Evolutionary conservation across 2,113 vertebrate genomes (phyloP).

Genomic region (Pachypanchax playfairii): DNA sequence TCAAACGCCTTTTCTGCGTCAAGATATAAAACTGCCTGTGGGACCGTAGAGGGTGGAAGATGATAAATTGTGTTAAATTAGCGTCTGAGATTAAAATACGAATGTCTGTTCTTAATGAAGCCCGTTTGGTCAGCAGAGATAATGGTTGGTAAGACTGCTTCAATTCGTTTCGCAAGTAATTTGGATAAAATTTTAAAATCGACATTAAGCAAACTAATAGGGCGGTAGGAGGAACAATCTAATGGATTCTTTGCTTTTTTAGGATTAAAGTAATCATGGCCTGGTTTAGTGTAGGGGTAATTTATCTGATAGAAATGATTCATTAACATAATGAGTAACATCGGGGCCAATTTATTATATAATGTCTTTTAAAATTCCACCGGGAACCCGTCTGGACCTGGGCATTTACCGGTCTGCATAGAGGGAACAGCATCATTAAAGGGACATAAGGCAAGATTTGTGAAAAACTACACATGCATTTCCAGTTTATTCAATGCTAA

Average conservation of each 20-base stretch:
- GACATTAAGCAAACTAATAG: neutral
- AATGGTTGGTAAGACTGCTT: neutral
- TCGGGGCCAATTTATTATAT: neutral
- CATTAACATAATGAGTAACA: neutral
- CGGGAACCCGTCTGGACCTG: neutral
- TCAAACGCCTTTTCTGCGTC: neutral
- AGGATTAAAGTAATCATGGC: neutral
- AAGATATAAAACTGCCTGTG: neutral
- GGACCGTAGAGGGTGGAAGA: neutral
- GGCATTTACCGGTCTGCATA: neutral
- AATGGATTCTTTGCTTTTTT: neutral
- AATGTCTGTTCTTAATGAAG: neutral
- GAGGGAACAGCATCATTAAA: neutral
- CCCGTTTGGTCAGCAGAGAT: neutral
- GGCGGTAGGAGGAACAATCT: neutral
- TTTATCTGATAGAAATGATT: neutral
- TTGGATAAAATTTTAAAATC: neutral
- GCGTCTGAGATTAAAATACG: neutral
- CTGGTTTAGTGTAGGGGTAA: neutral
- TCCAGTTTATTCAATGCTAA: too few relatives aligned
- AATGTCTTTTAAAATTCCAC: neutral
- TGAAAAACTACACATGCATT: too few relatives aligned
- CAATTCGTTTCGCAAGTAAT: neutral
- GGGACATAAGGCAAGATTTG: too few relatives aligned
- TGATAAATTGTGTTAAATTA: neutral